Base-by-base conservation (phyloP, 2,888 invertebrate genomes). In the Trichogramma evanescens region DNA sequence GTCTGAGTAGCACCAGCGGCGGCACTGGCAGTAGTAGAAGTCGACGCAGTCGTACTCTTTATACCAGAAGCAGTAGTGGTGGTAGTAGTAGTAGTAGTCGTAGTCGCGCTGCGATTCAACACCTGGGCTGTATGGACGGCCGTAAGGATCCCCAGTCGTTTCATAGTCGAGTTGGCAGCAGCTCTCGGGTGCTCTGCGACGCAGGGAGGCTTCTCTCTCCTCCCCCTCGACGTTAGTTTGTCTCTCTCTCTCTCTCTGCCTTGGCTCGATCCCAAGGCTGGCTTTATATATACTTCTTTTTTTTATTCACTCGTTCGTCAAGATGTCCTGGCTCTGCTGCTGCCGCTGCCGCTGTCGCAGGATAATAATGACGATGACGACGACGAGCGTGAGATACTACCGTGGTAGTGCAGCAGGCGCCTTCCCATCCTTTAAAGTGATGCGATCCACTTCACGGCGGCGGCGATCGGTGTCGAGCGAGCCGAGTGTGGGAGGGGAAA, bases 141-240 rank as follows among this genome's bases (percentile, higher is more conserved):
- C 67, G 74, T 74, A 68, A 74, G 72, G 67, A 75, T 79, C 69
- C 86, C 87, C 69, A 87, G 80, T 70, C 84, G 82, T 78, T 86
- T 84, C 81, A 86, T 82, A 13, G 55, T 51, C 46, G 54, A 48
- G 9, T 43, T 6, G 51, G 5, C 39, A 1, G 8, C 39, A 7
- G 6, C 39, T 50, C 26, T 26, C 26, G 26, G 26, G 26, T 26
- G 26, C 26, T 26, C 26, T 26, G 26, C 26, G 26, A 26, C 26
- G 26, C 26, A 26, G 26, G 26, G 26, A 26, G 26, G 26, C 26
- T 26, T 26, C 26, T 26, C 26, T 26, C 26, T 26, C 26, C 26
- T 26, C 26, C 26, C 2, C 26, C 26, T 26, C 26, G 13, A 13
- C 13, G 13, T 13, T 26, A 26, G 26, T 26, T 26, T 26, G 26